A percentile compares a stretch with the other conserved stretches of the same genome.
Evolutionary conservation across 2,888 invertebrate species (phyloP).

Genomic region (Dugesia japonica): DNA sequence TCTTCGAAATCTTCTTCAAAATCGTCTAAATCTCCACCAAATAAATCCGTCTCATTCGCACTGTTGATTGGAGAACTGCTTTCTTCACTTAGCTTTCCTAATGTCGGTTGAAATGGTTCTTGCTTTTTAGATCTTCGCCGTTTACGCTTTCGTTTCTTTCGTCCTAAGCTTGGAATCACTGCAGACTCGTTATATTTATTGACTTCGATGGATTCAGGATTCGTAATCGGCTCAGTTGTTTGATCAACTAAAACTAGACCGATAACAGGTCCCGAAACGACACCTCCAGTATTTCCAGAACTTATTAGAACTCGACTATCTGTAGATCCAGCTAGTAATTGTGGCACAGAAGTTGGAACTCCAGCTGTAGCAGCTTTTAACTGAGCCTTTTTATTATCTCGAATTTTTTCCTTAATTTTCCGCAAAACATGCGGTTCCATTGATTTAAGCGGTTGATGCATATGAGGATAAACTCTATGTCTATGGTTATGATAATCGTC

Average conservation of each 20-base stretch:
- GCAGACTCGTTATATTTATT: too few relatives aligned
- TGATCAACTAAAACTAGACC: not conserved
- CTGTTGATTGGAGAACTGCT: not conserved
- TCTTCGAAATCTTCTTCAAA: slow-evolving; percentile 8
- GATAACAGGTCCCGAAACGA: not conserved
- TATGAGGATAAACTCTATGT: slow-evolving; percentile 25
- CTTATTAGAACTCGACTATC: not conserved
- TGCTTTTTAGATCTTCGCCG: not conserved
- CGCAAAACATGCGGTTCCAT: slow-evolving; percentile 23
- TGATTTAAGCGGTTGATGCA: slow-evolving; percentile 29
- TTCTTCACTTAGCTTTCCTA: slow-evolving; percentile 20
- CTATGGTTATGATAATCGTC: slow-evolving; percentile 24
- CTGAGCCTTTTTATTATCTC: not conserved
- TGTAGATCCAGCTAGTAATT: not conserved
- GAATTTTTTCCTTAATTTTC: slow-evolving; percentile 21
- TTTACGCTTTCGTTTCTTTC: not conserved
- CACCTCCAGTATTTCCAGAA: not conserved
- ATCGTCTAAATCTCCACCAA: not conserved
- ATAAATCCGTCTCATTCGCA: not conserved
- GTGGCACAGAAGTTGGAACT: not conserved
- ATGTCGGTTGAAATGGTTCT: slow-evolving; percentile 24
- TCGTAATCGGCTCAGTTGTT: too few relatives aligned
- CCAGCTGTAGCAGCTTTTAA: not conserved
- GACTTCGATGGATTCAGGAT: too few relatives aligned
- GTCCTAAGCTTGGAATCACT: too few relatives aligned